A percentile compares a stretch with the other conserved stretches of the same genome.
Evolutionary conservation across 2,888 invertebrate genomes (phyloP).

Genomic region (Augiades crinisus): DNA sequence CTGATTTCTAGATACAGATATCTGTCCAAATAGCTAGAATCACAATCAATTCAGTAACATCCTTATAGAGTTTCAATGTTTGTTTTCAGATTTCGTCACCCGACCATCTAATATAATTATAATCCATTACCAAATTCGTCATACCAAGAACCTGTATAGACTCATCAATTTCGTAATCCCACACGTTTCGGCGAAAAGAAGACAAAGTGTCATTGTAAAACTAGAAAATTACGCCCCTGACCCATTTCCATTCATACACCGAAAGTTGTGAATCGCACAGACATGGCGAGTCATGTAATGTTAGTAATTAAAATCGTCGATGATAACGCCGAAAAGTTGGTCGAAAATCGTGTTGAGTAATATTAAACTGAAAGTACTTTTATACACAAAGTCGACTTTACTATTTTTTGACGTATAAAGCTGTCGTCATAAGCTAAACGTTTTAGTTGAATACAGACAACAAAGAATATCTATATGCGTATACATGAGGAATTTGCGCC

Average conservation of each 20-base stretch:
- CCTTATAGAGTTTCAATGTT: no score
- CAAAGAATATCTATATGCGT: no score
- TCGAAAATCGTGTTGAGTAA: not conserved
- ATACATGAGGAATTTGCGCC: no score
- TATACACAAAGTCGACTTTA: no score
- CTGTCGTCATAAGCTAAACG: no score
- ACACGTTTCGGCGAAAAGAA: conserved; percentile 3
- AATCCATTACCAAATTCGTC: not conserved
- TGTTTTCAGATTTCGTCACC: no score
- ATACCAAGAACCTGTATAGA: not conserved
- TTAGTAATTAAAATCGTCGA: conserved; percentile 7
- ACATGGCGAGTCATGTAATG: conserved; percentile 2
- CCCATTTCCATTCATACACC: not conserved
- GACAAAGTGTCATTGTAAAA: conserved; percentile 2
- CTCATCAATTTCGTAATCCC: conserved; percentile 3
- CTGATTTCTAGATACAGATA: no score
- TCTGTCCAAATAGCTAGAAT: no score
- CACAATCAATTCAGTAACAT: no score
- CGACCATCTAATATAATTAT: no score
- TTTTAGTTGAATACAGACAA: no score
- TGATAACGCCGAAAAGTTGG: not conserved
- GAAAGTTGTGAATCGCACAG: not conserved
- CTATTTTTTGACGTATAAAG: no score
- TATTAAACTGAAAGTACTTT: not conserved
- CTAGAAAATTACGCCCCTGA: not conserved